A percentile compares a stretch with the other conserved stretches of the same genome.
Evolutionary conservation across 2,797 vertebrate genomes (phyloP).

Genomic region (Octomys mimax): DNA sequence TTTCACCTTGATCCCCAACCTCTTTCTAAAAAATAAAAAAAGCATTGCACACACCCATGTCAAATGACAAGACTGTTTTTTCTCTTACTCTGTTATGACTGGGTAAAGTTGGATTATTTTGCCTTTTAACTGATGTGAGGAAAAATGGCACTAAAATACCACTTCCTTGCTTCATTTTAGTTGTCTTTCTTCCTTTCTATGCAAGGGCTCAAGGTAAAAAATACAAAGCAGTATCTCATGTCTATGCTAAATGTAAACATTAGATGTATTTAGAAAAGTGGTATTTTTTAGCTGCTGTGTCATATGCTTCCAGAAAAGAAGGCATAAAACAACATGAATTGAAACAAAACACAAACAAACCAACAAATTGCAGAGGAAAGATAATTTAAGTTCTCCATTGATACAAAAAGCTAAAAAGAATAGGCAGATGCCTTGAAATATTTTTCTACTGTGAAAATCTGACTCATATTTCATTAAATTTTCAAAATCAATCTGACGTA

Average conservation of each 20-base stretch:
- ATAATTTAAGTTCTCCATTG: background rate
- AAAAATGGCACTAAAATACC: background rate
- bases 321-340: background rate
- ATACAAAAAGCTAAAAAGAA: constrained; percentile 30
- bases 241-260: background rate
- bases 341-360: background rate
- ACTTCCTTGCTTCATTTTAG: background rate
- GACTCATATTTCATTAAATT: constrained; percentile 32
- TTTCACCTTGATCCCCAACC: background rate
- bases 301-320: background rate
- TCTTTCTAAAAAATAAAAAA: background rate
- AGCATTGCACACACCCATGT: background rate
- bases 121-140: background rate
- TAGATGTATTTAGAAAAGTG: background rate
- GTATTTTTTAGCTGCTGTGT: background rate
- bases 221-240: background rate
- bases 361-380: background rate
- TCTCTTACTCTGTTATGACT: background rate
- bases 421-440: constrained; percentile 33
- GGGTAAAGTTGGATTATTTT: background rate
- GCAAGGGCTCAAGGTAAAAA: background rate
- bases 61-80: background rate
- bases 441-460: constrained; percentile 57
- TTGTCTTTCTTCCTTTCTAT: background rate
- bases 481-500: constrained; percentile 20